Base-by-base conservation (phyloP, 2,888 invertebrate species). In the Malthinus seriepunctatus region DNA sequence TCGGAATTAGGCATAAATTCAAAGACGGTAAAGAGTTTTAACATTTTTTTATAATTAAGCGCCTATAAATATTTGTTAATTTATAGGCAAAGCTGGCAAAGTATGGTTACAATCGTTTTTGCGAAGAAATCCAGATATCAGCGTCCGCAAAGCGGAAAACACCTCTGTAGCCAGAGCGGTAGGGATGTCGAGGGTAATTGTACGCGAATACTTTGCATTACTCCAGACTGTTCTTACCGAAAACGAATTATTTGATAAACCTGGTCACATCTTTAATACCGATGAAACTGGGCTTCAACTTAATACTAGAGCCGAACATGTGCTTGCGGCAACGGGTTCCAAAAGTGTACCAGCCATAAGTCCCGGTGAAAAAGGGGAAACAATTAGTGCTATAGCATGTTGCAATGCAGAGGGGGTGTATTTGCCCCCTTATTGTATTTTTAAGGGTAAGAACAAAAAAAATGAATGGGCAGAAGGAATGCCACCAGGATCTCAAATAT, bases 361-460 rank as follows among this genome's bases (percentile, higher is more conserved):
- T 5, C 14, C 10, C 7, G 46, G 35, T 8, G 56, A 62, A 39
- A 64, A 55, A 45, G 60, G 63, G 32, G 64, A 56, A 50, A 63
- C 54, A n/a, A 60, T 62, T 11, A 60, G 34, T 37, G 47, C 60
- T 7, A 10, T 64, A 4, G 54, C 47, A 8, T 65, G 62, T 37
- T 54, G 51, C 46, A 65, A 62, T 51, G 58, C 53, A 5, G 62
- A 58, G 39, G 62, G 60, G 8, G 37, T 31, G 42, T 64, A 56
- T 44, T 35, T 66, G 9, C 56, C 60, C 3, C 66, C 63, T 11
- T 56, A 55, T 46, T 51, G 59, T 11, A 49, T 63, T 8, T 56
- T 66, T 38, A 64, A 66, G 32, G 62, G 62, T 7, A 56, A 63
- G 32, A 59, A 65, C 35, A 38, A 44, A 12, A 60, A 65, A 42